phyloP scores from a whole-genome alignment of 2,797 vertebrate genomes.

The Squalus acanthias region DNA sequence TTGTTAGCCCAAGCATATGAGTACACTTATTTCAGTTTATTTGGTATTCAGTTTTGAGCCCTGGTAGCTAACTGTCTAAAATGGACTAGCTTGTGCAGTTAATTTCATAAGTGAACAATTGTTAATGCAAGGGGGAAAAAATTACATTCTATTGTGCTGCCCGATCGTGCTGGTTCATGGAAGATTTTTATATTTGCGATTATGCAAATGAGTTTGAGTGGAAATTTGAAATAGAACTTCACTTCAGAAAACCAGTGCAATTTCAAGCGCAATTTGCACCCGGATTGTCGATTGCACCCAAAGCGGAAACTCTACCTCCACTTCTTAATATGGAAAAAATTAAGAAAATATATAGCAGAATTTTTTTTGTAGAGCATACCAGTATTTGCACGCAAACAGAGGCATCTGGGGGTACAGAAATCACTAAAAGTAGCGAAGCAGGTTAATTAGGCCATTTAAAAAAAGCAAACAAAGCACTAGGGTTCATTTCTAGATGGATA shows the following conservation, averaged over 20 bases:
- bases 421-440: no score
- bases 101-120: background rate
- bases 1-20: background rate
- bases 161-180: background rate
- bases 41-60: background rate
- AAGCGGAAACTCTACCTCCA: background rate
- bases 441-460: no score
- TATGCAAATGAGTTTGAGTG: background rate
- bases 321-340: background rate
- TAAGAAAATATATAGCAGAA: background rate
- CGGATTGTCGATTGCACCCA: background rate
- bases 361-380: background rate
- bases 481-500: no score
- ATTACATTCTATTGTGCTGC: background rate
- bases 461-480: no score
- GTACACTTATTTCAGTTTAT: background rate
- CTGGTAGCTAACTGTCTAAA: background rate
- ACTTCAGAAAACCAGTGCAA: background rate
- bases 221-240: background rate
- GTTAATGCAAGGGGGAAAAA: background rate
- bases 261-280: background rate
- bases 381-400: no score
- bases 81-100: background rate
- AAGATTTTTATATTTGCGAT: background rate
- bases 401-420: no score